These are phyloP conservation scores for Clarias gariepinus DNA, from an alignment of 2,113 vertebrate species.

Conservation along the genomic window DNA sequence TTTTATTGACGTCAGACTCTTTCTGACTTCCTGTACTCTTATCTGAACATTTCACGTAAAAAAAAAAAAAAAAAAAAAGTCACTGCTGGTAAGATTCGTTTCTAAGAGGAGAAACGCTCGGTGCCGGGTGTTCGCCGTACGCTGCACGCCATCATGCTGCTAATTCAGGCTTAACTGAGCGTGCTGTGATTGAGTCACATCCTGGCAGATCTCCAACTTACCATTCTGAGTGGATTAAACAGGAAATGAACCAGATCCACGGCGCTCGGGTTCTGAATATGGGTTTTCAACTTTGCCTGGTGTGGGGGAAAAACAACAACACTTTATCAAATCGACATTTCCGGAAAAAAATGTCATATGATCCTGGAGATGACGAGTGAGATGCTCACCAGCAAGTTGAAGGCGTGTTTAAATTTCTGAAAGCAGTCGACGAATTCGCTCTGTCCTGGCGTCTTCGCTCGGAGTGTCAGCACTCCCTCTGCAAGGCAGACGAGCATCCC, in stretches of 20 bases:
- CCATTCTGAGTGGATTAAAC: constrained; percentile 91
- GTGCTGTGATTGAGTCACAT: not conserved
- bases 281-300: constrained; percentile 86
- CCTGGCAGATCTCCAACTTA: constrained; percentile 58
- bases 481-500: constrained; percentile 7
- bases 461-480: constrained; percentile 96
- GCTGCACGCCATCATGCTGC: not conserved
- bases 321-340: not conserved
- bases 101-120: not conserved
- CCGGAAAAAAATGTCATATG: not conserved
- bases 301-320: constrained; percentile 15
- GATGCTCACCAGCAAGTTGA: constrained; percentile 90
- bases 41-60: not conserved
- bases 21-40: too few species aligned
- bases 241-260: constrained; percentile 91
- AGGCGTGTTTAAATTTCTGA: constrained; percentile 96
- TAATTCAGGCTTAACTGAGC: not conserved
- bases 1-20: not conserved
- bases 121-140: not conserved
- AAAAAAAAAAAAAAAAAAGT: not conserved
- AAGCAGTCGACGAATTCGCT: constrained; percentile 93
- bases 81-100: not conserved
- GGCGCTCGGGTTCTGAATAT: constrained; percentile 95
- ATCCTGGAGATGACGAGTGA: not conserved
- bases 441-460: constrained; percentile 84